Conservation (phyloP, 2,888 invertebrate genomes). For the Nemapogon koenigi region DNA sequence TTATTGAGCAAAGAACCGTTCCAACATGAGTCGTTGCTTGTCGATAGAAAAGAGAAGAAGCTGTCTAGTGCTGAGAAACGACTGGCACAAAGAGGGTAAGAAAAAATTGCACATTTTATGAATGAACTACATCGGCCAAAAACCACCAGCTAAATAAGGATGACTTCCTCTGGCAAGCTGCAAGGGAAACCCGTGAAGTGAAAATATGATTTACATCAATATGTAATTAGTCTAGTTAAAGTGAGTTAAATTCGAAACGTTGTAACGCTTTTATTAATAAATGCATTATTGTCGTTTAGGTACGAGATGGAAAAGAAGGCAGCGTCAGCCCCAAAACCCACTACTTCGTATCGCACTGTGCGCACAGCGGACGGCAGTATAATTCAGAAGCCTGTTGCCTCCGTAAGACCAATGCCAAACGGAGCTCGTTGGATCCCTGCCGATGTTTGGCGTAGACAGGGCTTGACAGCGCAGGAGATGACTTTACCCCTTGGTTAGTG, state of each 20-base stretch:
- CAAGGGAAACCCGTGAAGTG: too few species aligned
- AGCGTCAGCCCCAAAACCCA: constrained; percentile 68
- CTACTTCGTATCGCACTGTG: constrained; percentile 66
- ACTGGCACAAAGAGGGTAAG: constrained; percentile 80
- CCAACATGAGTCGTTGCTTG: constrained; percentile 92
- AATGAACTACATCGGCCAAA: neutral
- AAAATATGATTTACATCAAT: too few species aligned
- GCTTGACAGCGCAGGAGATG: constrained; percentile 95
- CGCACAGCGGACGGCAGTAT: constrained; percentile 70
- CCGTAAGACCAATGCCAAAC: constrained; percentile 84
- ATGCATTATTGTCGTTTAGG: neutral
- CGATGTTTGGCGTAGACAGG: constrained; percentile 91
- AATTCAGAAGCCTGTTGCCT: constrained; percentile 71
- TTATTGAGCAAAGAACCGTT: constrained; percentile 85
- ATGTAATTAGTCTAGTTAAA: too few species aligned
- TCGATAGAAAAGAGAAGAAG: constrained; percentile 94
- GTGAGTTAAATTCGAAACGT: too few species aligned
- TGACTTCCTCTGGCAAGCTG: too few species aligned
- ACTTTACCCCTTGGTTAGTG: constrained; percentile 79
- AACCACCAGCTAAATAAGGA: neutral
- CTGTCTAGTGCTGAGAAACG: constrained; percentile 92
- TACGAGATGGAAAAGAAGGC: constrained; percentile 96
- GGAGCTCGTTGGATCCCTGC: constrained; percentile 84
- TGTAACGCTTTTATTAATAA: neutral
- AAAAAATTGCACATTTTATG: constrained; percentile 5